These are phyloP conservation scores for Siniperca chuatsi DNA, from an alignment of 2,113 vertebrate genomes.

Conservation along the genomic window DNA sequence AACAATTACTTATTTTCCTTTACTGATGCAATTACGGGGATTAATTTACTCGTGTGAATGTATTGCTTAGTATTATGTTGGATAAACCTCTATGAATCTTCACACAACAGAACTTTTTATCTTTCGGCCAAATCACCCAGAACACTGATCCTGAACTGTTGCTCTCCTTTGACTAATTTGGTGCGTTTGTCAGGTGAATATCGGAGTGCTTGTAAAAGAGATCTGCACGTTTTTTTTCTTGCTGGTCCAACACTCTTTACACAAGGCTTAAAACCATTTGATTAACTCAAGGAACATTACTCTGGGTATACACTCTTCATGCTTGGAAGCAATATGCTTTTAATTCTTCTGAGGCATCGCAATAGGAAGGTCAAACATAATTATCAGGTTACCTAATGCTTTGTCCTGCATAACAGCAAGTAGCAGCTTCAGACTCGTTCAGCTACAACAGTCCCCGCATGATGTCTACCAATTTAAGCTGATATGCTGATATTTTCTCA, in stretches of 20 bases:
- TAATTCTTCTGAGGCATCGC: constrained; percentile 31
- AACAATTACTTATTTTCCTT: constrained; percentile 2
- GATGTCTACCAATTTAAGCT: neutral
- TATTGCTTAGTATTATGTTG: neutral
- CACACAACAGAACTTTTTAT: constrained; percentile 6
- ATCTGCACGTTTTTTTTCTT: neutral
- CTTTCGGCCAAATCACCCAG: neutral
- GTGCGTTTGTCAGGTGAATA: constrained; percentile 11
- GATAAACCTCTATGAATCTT: constrained; percentile 5
- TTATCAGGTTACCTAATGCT: constrained; percentile 20
- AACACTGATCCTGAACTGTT: constrained; percentile 31
- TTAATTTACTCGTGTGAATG: constrained; percentile 2
- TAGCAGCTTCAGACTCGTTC: constrained; percentile 13
- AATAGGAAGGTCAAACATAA: constrained; percentile 49
- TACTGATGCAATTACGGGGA: constrained; percentile 15
- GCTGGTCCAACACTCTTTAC: constrained; percentile 41
- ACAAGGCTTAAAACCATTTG: constrained; percentile 41
- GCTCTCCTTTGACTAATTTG: constrained; percentile 29
- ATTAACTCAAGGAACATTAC: constrained; percentile 49
- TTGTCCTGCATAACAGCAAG: constrained; percentile 28
- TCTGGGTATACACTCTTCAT: constrained; percentile 30
- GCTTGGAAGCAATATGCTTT: constrained; percentile 45
- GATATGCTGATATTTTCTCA: neutral
- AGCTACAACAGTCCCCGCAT: neutral
- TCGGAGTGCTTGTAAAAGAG: constrained; percentile 20